A percentile compares a stretch with the other conserved stretches of the same genome.
These are phyloP conservation scores for Rousettus leschenaultii DNA, from an alignment of 2,113 vertebrate species.

Conservation along the genomic window DNA sequence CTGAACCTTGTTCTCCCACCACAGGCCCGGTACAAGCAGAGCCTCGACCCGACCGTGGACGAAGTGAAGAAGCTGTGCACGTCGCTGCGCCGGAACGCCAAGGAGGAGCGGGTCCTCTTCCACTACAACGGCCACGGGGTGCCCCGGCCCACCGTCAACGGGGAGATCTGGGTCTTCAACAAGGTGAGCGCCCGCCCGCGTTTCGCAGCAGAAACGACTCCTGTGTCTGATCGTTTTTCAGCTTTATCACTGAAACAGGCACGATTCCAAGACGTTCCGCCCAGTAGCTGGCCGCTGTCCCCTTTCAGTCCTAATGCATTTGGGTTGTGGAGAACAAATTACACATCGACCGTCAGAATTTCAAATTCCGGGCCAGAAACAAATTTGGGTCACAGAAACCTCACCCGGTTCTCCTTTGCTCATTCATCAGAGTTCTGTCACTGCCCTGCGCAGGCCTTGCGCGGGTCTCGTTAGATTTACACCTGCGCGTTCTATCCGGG, in stretches of 20 bases:
- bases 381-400: fast-evolving
- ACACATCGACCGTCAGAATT: fast-evolving
- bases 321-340: neutral
- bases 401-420: neutral
- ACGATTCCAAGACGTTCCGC: neutral
- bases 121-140: slow-evolving; percentile 99
- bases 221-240: no score
- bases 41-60: slow-evolving; percentile 96
- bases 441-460: no score
- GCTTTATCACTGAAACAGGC: neutral
- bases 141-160: slow-evolving; percentile 95
- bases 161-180: slow-evolving; percentile 99
- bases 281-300: fast-evolving
- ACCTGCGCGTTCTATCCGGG: no score
- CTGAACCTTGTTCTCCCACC: neutral
- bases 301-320: fast-evolving
- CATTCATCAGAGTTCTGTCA: no score
- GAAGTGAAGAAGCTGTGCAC: slow-evolving; percentile 99
- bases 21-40: slow-evolving; percentile 98
- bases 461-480: no score
- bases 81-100: slow-evolving; percentile 94
- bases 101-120: slow-evolving; percentile 97
- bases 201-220: neutral
- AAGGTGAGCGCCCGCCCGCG: slow-evolving; percentile 84
- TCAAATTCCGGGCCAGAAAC: fast-evolving